These are phyloP conservation scores for Laothoe populi DNA, from an alignment of 2,888 invertebrate genomes.

Conservation along the genomic window DNA sequence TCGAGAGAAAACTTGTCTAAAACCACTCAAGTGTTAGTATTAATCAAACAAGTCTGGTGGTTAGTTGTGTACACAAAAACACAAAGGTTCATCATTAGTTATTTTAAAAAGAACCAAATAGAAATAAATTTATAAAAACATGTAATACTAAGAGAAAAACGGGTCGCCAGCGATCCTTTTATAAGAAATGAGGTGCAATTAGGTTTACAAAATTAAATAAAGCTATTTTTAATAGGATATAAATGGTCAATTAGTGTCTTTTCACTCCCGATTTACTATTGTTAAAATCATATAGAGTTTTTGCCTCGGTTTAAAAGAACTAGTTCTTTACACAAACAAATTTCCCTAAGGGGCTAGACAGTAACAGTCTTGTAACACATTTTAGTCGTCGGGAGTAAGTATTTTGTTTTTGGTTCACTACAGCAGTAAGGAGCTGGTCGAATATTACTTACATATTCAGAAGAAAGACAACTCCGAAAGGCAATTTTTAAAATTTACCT, in stretches of 20 bases:
- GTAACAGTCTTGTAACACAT: slow-evolving; percentile 24
- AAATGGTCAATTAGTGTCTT: slow-evolving; percentile 63
- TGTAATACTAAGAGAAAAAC: slow-evolving; percentile 77
- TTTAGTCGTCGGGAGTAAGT: slow-evolving; percentile 32
- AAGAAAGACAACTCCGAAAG: slow-evolving; percentile 79
- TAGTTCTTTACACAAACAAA: not conserved
- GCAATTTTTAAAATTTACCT: slow-evolving; percentile 82
- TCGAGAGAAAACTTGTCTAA: slow-evolving; percentile 62
- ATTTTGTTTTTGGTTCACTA: slow-evolving; percentile 31
- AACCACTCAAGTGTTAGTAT: slow-evolving; percentile 80
- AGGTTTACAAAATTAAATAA: slow-evolving; percentile 74
- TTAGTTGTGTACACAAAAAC: slow-evolving; percentile 77
- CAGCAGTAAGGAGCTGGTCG: slow-evolving; percentile 66
- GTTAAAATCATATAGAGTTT: slow-evolving; percentile 3
- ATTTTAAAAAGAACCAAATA: slow-evolving; percentile 63
- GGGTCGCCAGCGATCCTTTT: slow-evolving; percentile 81
- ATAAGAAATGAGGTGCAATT: slow-evolving; percentile 78
- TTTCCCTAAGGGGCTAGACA: not conserved
- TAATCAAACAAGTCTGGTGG: slow-evolving; percentile 76
- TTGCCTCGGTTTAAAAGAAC: slow-evolving; percentile 11
- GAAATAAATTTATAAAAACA: slow-evolving; percentile 65
- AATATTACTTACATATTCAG: slow-evolving; percentile 78
- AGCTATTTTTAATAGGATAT: slow-evolving; percentile 69
- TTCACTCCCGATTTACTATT: slow-evolving; percentile 27
- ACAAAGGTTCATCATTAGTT: slow-evolving; percentile 61